Conservation (phyloP, 1,140 invertebrate genomes). For the Zaprionus vittiger region DNA sequence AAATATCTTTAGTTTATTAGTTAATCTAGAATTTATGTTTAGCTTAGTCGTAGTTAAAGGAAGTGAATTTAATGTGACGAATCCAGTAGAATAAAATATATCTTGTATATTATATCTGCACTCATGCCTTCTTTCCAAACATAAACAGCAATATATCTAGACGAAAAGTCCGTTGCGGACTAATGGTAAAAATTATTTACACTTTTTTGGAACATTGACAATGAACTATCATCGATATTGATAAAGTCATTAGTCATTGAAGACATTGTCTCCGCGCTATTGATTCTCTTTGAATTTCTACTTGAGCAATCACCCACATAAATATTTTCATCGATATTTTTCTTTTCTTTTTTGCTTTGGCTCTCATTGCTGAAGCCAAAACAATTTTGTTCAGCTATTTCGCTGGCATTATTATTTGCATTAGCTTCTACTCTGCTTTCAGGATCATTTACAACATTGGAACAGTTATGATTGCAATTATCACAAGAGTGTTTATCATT, state of each 20-base stretch:
- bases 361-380: conserved; percentile 35
- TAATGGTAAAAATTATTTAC: conserved; percentile 44
- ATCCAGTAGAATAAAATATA: conserved; percentile 5
- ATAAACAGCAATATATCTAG: conserved; percentile 31
- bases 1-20: conserved; percentile 1
- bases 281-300: conserved; percentile 51
- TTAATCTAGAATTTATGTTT: background rate
- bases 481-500: conserved; percentile 68
- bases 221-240: conserved; percentile 33
- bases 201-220: conserved; percentile 35
- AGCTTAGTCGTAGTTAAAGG: conserved; percentile 10
- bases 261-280: conserved; percentile 35
- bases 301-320: conserved; percentile 61
- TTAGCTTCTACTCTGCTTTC: conserved; percentile 48
- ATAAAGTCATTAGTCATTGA: conserved; percentile 33
- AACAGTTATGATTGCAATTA: conserved; percentile 61
- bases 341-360: conserved; percentile 31
- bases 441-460: conserved; percentile 32
- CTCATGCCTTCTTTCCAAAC: background rate
- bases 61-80: conserved; percentile 9
- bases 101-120: background rate
- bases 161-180: background rate
- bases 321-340: conserved; percentile 32
- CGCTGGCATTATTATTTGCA: conserved; percentile 34
- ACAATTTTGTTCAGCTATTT: conserved; percentile 42